Evolutionary conservation across 2,113 vertebrate genomes (phyloP), one percentile per base, ranked within the genome.

Genomic region (Taxidea taxus): DNA sequence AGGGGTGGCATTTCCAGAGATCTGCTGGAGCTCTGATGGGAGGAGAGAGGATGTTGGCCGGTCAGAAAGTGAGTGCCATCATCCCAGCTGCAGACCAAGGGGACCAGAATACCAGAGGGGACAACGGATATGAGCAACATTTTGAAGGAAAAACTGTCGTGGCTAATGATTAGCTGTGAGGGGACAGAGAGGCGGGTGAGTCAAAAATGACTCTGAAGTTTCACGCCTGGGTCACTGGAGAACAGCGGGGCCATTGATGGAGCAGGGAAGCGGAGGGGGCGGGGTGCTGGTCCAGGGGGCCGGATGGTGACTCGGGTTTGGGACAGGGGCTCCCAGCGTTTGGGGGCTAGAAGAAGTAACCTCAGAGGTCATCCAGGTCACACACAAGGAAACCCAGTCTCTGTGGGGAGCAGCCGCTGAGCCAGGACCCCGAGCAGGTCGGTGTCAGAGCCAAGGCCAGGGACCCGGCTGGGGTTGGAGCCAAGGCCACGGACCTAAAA

Each of bases 161-260:
- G 54, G 68, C 75, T 6, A 81, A 42, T 92, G 94, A 95, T 77
- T 39, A 82, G 91, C 89, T 37, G 0, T 0, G 2, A 21, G 64
- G 58, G 70, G 29, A 20, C 18, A 10, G 68, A 75, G 49, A 75
- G 80, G 77, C 5, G 1, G 74, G 66, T 92, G 97, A 98, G 94
- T 97, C 96, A 94, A 90, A 94, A 82, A 31, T 80, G 93, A 74
- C 72, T 96, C 34, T 2, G 2, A 64, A 88, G 93, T 60, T 39
- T 94, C 96, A 64, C 16, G 72, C 80, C 92, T 49, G 90, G 68
- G 60, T 95, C 95, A n/a, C 37, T 27, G 70, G 78, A 81, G 93
- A 96, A 97, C 97, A 98, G 86, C 54, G 93, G 74, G 5, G 42
- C 80, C 21, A 88, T 96, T 97, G 96, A 94, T 18, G 44, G 90